These are phyloP conservation scores for Hormaphis cornu DNA, from an alignment of 1,140 invertebrate species.

Conservation along the genomic window DNA sequence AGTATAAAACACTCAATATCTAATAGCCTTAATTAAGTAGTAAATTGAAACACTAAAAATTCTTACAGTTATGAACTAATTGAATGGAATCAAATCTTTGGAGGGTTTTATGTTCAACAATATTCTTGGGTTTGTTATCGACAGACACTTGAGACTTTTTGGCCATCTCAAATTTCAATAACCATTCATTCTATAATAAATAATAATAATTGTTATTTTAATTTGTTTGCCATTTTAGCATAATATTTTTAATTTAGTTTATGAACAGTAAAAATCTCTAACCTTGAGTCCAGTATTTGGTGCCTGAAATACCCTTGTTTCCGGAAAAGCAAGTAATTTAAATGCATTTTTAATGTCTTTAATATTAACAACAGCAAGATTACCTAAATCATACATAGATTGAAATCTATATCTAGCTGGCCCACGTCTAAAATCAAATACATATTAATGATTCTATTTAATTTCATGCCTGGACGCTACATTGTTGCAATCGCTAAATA, in stretches of 20 bases:
- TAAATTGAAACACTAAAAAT: neutral
- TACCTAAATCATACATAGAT: slow-evolving; percentile 80
- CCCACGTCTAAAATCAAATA: slow-evolving; percentile 49
- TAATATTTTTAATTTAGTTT: too few relatives aligned
- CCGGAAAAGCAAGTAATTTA: slow-evolving; percentile 87
- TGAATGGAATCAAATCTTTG: slow-evolving; percentile 23
- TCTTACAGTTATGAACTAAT: slow-evolving; percentile 7
- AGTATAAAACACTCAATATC: too few relatives aligned
- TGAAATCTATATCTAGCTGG: slow-evolving; percentile 83
- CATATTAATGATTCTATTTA: neutral
- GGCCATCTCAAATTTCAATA: slow-evolving; percentile 83
- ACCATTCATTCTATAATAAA: slow-evolving; percentile 72
- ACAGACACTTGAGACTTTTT: slow-evolving; percentile 72
- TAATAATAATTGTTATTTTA: slow-evolving; percentile 23
- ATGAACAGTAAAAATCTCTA: neutral
- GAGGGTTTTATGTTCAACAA: slow-evolving; percentile 42
- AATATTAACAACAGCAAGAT: slow-evolving; percentile 89
- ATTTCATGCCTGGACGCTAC: slow-evolving; percentile 7
- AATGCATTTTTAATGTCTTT: slow-evolving; percentile 83
- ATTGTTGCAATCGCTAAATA: slow-evolving; percentile 35
- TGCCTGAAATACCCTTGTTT: slow-evolving; percentile 86
- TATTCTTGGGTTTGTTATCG: slow-evolving; percentile 50
- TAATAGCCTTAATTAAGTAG: neutral
- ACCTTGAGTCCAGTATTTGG: slow-evolving; percentile 68
- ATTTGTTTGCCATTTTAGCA: too few relatives aligned